phyloP scores from a whole-genome alignment of 2,797 vertebrate species.

The Australoheros facetus region DNA sequence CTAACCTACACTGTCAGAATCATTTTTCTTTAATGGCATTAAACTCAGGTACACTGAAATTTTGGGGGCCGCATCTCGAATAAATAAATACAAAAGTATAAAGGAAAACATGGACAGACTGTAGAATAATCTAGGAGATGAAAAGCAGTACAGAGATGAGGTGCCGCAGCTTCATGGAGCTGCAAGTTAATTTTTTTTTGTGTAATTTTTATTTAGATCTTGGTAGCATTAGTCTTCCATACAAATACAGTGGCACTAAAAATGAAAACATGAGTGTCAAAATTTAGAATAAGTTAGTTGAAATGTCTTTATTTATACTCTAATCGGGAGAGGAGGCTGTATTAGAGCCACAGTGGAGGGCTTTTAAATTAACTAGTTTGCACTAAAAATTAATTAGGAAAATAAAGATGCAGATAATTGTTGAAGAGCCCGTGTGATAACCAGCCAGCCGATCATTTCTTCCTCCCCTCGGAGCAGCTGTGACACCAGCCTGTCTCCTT shows the following conservation, averaged over 20 bases:
- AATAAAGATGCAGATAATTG: background rate
- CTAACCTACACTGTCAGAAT: background rate
- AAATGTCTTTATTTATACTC: background rate
- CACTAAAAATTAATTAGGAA: background rate
- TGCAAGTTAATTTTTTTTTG: background rate
- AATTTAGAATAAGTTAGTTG: background rate
- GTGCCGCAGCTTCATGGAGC: background rate
- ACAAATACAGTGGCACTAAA: background rate
- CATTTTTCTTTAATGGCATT: background rate
- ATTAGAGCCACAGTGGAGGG: background rate
- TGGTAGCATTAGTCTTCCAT: background rate
- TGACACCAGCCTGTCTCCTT: background rate
- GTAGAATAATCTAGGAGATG: background rate
- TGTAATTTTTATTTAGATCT: background rate
- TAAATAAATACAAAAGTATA: background rate
- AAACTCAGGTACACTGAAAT: background rate
- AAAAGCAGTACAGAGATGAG: background rate
- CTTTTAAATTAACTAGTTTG: background rate
- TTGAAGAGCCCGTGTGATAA: background rate
- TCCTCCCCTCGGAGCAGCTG: background rate
- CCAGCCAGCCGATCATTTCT: background rate
- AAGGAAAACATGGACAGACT: background rate
- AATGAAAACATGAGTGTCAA: background rate
- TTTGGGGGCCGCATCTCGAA: background rate
- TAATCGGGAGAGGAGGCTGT: background rate